Conservation (phyloP, 2,888 invertebrate species). For the Gnatocerus cornutus region DNA sequence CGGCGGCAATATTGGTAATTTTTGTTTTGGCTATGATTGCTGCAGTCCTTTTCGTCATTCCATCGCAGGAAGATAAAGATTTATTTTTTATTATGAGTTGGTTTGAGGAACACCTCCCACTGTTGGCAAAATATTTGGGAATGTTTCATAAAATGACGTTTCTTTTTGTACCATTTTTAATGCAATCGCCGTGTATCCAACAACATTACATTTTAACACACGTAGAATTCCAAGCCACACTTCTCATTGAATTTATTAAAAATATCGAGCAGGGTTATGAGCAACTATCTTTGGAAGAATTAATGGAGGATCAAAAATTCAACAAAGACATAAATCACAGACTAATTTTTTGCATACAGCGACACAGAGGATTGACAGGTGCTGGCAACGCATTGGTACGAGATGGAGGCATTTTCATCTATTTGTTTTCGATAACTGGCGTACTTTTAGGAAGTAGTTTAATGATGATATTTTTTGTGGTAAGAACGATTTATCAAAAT, state of each 20-base stretch:
- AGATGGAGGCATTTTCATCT: background rate
- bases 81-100: constrained; percentile 10
- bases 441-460: constrained; percentile 1
- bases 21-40: no score
- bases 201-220: background rate
- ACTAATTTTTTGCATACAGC: constrained; percentile 2
- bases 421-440: constrained; percentile 9
- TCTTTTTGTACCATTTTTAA: constrained; percentile 17
- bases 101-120: constrained; percentile 6
- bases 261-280: background rate
- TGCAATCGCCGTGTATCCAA: constrained; percentile 12
- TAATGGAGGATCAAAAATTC: background rate
- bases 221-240: background rate
- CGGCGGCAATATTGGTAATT: no score
- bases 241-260: background rate
- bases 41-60: background rate
- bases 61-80: constrained; percentile 5
- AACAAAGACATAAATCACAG: background rate
- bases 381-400: no score
- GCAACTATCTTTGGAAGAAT: background rate
- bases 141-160: background rate
- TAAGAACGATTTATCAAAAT: background rate
- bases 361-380: background rate
- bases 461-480: background rate
- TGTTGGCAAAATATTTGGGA: background rate